Evolutionary conservation across 2,113 vertebrate genomes (phyloP).

Genomic region (Helogale parvula): DNA sequence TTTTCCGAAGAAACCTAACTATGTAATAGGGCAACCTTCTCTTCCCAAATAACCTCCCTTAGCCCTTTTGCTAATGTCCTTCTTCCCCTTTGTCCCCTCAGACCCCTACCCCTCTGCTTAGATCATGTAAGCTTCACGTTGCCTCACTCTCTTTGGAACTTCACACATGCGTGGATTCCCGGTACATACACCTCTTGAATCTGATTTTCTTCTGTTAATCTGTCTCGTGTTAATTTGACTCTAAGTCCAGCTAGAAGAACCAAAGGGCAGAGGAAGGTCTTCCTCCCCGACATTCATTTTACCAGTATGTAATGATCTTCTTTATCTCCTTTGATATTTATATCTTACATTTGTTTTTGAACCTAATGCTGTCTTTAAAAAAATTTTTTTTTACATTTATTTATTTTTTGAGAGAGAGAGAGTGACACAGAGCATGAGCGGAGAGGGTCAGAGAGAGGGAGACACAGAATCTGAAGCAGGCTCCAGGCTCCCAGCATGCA

Average conservation of each 20-base stretch:
- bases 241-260: not conserved
- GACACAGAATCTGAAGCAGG: no score
- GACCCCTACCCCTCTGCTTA: not conserved
- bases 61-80: not conserved
- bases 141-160: not conserved
- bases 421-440: no score
- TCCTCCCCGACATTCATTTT: not conserved
- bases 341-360: not conserved
- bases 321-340: not conserved
- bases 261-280: not conserved
- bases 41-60: not conserved
- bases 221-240: not conserved
- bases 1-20: not conserved
- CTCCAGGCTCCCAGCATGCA: no score
- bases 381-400: no score
- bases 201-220: not conserved
- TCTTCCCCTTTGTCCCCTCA: not conserved
- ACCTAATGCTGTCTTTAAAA: not conserved
- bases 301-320: rapidly evolving
- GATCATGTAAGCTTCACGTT: not conserved
- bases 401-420: no score
- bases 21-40: not conserved
- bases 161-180: not conserved
- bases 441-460: no score
- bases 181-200: not conserved